Evolutionary conservation across 1,140 invertebrate genomes (phyloP).

Genomic region (Battus philenor): DNA sequence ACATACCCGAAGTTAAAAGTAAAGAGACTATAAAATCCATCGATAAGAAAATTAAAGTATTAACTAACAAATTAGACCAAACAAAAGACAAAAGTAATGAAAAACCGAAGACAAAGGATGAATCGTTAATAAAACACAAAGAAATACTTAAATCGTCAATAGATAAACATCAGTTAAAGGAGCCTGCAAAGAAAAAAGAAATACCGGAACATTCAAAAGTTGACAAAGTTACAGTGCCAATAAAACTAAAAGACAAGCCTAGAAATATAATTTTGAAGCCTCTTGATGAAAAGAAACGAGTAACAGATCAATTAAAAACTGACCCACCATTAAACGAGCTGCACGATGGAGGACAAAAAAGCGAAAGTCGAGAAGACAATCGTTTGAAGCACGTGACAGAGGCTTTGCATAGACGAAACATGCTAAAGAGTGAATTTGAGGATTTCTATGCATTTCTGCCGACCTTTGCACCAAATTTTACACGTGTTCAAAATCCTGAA

Average conservation of each 20-base stretch:
- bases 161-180: too few relatives aligned
- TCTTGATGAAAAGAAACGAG: conserved; percentile 18
- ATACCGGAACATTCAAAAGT: neutral
- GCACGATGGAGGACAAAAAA: conserved; percentile 14
- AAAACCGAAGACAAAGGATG: too few relatives aligned
- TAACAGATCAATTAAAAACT: conserved; percentile 20
- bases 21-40: neutral
- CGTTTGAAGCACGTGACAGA: conserved; percentile 46
- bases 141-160: too few relatives aligned
- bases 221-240: too few relatives aligned
- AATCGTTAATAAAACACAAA: too few relatives aligned
- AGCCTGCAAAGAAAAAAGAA: too few relatives aligned
- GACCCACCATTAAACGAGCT: conserved; percentile 29
- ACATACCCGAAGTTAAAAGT: too few relatives aligned
- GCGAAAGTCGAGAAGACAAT: conserved; percentile 28
- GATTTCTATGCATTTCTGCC: conserved; percentile 77
- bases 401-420: conserved; percentile 54
- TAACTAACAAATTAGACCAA: too few relatives aligned
- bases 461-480: conserved; percentile 81
- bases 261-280: too few relatives aligned
- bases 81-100: too few relatives aligned
- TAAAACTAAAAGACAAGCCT: too few relatives aligned
- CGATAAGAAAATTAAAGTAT: neutral
- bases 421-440: conserved; percentile 73
- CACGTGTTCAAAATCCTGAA: conserved; percentile 77